phyloP scores from a whole-genome alignment of 1,140 invertebrate genomes.

The Harlomillsia oculata region DNA sequence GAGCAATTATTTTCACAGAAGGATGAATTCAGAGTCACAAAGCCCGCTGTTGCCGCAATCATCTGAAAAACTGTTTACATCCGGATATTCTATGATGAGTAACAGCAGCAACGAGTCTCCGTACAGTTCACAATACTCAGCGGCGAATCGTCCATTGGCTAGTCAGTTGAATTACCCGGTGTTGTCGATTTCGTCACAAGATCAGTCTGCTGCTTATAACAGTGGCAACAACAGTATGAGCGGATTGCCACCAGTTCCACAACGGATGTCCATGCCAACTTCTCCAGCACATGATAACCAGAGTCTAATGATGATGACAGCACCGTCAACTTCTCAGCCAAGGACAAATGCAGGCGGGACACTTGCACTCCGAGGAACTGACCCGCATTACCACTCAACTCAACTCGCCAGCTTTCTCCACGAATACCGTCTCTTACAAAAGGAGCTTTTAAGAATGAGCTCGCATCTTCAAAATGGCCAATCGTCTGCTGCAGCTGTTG shows the following conservation, averaged over 20 bases:
- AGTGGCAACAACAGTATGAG: neutral
- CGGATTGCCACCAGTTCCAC: slow-evolving; percentile 7
- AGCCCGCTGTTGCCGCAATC: slow-evolving; percentile 15
- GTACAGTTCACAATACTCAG: neutral
- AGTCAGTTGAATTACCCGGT: too few species aligned
- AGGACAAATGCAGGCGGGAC: neutral
- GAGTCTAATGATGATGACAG: neutral
- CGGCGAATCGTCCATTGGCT: too few species aligned
- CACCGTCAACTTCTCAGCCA: slow-evolving; percentile 36
- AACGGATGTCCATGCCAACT: slow-evolving; percentile 38
- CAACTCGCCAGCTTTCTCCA: slow-evolving; percentile 64
- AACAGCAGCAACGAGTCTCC: slow-evolving; percentile 13
- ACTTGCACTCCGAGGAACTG: neutral
- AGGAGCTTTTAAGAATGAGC: slow-evolving; percentile 64
- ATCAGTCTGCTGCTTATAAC: too few species aligned
- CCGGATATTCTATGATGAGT: slow-evolving; percentile 9
- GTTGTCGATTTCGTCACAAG: too few species aligned
- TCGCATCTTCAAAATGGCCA: too few species aligned
- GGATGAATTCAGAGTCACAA: slow-evolving; percentile 28
- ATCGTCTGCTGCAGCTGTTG: neutral
- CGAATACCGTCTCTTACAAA: slow-evolving; percentile 61
- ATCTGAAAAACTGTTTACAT: slow-evolving; percentile 6
- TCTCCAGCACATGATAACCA: slow-evolving; percentile 36
- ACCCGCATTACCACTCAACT: slow-evolving; percentile 64
- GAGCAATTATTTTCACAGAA: slow-evolving; percentile 18